phyloP scores from a whole-genome alignment of 2,888 invertebrate genomes.

The Spatulosminthurus flaviceps region DNA sequence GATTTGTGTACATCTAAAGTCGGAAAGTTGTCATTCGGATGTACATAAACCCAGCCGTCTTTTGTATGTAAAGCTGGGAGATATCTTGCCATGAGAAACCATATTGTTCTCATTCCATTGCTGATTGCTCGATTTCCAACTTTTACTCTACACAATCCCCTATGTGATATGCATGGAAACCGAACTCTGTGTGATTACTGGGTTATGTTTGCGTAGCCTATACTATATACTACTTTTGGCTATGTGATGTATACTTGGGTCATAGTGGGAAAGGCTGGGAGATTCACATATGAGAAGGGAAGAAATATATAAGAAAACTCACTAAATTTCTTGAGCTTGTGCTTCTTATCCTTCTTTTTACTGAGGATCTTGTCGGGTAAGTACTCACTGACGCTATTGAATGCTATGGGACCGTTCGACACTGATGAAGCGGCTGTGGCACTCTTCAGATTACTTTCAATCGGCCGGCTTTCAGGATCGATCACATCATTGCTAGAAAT shows the following conservation, averaged over 20 bases:
- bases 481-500: constrained; percentile 70
- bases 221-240: too few species aligned
- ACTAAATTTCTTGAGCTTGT: constrained; percentile 62
- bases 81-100: constrained; percentile 22
- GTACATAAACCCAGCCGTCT: background rate
- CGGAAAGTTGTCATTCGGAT: constrained; percentile 29
- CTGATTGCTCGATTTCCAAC: constrained; percentile 39
- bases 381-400: constrained; percentile 59
- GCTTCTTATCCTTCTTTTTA: constrained; percentile 60
- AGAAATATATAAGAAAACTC: constrained; percentile 43
- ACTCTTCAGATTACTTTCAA: constrained; percentile 62
- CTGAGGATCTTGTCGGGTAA: constrained; percentile 59
- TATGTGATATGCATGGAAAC: background rate
- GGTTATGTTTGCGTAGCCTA: too few species aligned
- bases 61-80: constrained; percentile 5
- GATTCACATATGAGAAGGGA: too few species aligned
- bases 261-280: background rate
- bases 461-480: constrained; percentile 76
- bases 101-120: constrained; percentile 45
- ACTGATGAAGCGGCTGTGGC: constrained; percentile 60
- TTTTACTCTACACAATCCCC: constrained; percentile 22
- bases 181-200: background rate
- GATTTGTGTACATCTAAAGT: background rate
- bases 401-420: constrained; percentile 54
- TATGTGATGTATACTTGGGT: too few species aligned